Evolutionary conservation across 1,140 invertebrate species (phyloP), one percentile per base, ranked within the genome.

Genomic region (Trichoplusia ni): DNA sequence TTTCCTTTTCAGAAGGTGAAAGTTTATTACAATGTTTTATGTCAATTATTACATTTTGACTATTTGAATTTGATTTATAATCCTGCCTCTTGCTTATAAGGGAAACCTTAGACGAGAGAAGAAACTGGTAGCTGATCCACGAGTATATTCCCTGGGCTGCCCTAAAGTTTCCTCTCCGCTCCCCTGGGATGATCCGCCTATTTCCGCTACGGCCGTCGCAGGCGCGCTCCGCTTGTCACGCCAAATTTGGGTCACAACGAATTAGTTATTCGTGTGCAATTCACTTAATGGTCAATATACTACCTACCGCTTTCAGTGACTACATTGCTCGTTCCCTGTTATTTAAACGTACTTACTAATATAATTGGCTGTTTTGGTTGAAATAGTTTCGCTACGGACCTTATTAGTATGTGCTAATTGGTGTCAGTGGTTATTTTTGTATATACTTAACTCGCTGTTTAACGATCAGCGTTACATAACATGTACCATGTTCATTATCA

Each of bases 201-300:
- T 77, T 76, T 78, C 76, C 76, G 77, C 61, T 61, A 51, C 70
- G 73, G 71, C 77, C 59, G 40, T 47, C 51, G 35, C 56, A 49
- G 25, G 31, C 65, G 64, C 76, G 75, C 71, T 79, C 66, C 75
- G 75, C 76, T 79, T 81, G 83, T 79, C 75, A 68, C 42, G 61
- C 69, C 65, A 77, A 80, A 89, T 85, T 81, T 85, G 79, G 84
- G 84, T 89, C 84, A 85, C 75, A 64, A 60, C 74, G 69, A 81
- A 82, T 85, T 83, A 85, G 73, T 81, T 85, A 79, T 79, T 74
- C 76, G 64, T 73, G 71, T 73, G 64, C 71, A 70, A 79, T 73
- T 71, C 74, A 69, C 71, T 75, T 81, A 79, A 73, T 79, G 62
- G 60, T 46, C 67, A 67, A 73, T 73, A 67, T 59, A 49, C n/a